Percentiles rank a stretch among this genome's conserved stretches.
Evolutionary conservation across 2,797 vertebrate genomes (phyloP).

Genomic region (Catharus ustulatus): DNA sequence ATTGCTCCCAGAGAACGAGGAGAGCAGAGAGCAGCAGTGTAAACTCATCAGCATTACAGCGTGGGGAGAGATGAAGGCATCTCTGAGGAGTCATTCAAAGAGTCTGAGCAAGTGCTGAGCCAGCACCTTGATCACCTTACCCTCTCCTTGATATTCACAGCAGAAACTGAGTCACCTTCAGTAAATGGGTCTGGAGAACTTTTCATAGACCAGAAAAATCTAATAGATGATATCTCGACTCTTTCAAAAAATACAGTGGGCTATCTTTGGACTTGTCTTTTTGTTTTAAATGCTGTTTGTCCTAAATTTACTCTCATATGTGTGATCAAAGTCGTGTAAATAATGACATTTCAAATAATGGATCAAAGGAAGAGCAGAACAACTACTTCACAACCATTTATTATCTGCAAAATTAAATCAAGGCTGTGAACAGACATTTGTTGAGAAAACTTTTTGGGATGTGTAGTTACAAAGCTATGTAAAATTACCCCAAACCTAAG

Average conservation of each 20-base stretch:
- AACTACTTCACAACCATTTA: constrained; percentile 23
- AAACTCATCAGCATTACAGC: not conserved
- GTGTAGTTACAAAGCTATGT: constrained; percentile 41
- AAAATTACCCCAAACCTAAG: constrained; percentile 37
- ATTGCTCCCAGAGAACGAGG: not conserved
- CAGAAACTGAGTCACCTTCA: not conserved
- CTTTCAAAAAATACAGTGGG: not conserved
- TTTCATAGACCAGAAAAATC: not conserved
- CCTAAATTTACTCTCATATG: constrained; percentile 16
- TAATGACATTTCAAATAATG: constrained; percentile 14
- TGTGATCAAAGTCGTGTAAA: constrained; percentile 31
- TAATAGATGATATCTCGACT: not conserved
- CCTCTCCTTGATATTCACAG: not conserved
- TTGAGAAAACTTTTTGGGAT: constrained; percentile 16
- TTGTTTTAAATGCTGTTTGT: not conserved
- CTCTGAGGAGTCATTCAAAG: constrained; percentile 22
- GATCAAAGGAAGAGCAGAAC: constrained; percentile 44
- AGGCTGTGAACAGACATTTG: constrained; percentile 17
- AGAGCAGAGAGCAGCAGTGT: not conserved
- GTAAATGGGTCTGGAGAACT: not conserved
- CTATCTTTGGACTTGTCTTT: not conserved
- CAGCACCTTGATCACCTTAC: not conserved
- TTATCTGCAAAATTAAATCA: constrained; percentile 50
- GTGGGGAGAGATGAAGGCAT: not conserved
- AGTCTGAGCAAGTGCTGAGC: not conserved